Base-by-base conservation (phyloP, 2,888 invertebrate species). In the Dasypogon diadema region DNA sequence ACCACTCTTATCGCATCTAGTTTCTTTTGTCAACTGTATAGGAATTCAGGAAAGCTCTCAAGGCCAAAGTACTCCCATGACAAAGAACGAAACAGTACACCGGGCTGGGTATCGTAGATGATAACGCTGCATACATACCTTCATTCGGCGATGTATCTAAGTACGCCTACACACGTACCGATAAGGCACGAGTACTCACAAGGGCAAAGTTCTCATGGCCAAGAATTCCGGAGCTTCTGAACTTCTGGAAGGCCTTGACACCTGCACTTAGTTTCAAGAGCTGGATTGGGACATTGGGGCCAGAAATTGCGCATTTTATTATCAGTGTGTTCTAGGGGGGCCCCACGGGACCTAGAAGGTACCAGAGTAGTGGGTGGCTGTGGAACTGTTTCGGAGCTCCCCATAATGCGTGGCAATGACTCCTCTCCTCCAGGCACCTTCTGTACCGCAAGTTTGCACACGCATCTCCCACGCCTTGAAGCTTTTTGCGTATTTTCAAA, bases 161-260 rank as follows among this genome's bases (percentile, higher is more conserved):
- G 34, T 10, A 42, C 42, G 42, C 42, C 42, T 2, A 42, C 51
- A 51, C 21, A 51, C 6, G 21, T 16, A n/a, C 51, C 3, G 51
- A 51, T 21, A n/a, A 51, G 18, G 18, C 16, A 51, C 51, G 51
- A 16, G 51, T 51, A 21, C n/a, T 51, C 18, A 21, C 51, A 51
- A 51, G 51, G 51, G 16, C 16, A 51, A 51, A 51, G 51, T 12
- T 48, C 51, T 26, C 22, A 22, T 24, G 56, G 56, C 18, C 10
- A 18, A 54, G 18, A 55, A 10, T 22, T 55, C 21, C 55, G 10
- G 22, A 30, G 21, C 18, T 1, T 5, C 30, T 24, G 56, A 56
- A 56, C 56, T 30, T 24, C 56, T n/a, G 5, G 8, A 56, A 26
- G 56, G 14, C 56, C 56, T 56, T 26, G 56, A 56, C 56, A 26